Percentiles rank a stretch among this genome's conserved stretches.
Conservation (phyloP, 1,140 invertebrate genomes). For the Microplitis mediator region DNA sequence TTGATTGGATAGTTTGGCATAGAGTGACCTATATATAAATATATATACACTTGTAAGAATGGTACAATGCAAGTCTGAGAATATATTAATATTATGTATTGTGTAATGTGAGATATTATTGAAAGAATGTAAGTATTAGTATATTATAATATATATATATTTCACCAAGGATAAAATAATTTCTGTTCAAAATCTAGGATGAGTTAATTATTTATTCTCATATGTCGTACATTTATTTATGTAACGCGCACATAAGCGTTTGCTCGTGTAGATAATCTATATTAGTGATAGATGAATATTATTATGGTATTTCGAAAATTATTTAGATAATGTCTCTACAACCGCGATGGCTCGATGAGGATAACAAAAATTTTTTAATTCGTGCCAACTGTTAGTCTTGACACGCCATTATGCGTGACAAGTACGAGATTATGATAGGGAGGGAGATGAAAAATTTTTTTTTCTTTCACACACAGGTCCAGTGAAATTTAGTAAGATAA, state of each 20-base stretch:
- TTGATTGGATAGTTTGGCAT: neutral
- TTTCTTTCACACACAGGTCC: neutral
- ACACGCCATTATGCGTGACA: neutral
- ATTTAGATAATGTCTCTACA: constrained; percentile 54
- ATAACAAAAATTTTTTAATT: constrained; percentile 35
- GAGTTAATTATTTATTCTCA: constrained; percentile 61
- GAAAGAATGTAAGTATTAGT: constrained; percentile 4
- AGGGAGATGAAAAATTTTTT: neutral
- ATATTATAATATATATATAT: neutral
- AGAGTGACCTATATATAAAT: too few relatives aligned
- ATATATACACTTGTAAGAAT: constrained; percentile 1
- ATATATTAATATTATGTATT: neutral
- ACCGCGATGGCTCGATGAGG: constrained; percentile 54
- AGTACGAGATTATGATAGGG: neutral
- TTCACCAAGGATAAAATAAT: constrained; percentile 2
- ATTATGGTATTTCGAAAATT: constrained; percentile 56
- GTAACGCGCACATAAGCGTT: constrained; percentile 43
- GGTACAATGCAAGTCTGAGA: constrained; percentile 17
- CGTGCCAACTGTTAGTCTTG: constrained; percentile 42
- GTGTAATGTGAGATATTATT: neutral
- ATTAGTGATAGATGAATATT: constrained; percentile 52
- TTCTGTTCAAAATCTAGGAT: constrained; percentile 29
- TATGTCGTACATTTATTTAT: constrained; percentile 49
- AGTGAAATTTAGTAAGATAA: neutral
- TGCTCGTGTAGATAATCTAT: constrained; percentile 53